Base-by-base conservation (phyloP, 2,113 vertebrate genomes). In the Neodontobutis hainanensis region DNA sequence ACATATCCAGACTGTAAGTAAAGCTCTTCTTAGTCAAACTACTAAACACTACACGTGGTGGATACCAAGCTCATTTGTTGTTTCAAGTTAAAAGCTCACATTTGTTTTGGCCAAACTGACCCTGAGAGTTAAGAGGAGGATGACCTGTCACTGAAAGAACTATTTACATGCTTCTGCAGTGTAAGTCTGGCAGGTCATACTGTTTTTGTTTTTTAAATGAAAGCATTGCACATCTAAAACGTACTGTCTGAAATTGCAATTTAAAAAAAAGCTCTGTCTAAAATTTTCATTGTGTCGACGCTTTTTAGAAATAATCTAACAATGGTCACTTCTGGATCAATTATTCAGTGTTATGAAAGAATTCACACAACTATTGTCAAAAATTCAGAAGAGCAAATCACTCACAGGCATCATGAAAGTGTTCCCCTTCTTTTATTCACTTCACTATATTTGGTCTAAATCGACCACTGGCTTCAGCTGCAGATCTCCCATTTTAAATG, bases 11-110 rank as follows among this genome's bases (percentile, higher is more conserved):
- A 61, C 65, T 53, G 61, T 36, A 55, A 55, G 46, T 51, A 6
- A 52, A 46, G 5, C 42, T 14, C n/a, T 43, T 12, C 74, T 57
- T 56, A 44, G 46, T 74, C 15, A 56, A 47, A 55, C 3, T n/a
- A 8, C 27, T 8, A 19, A 38, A 56, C 14, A 46, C 69, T 35
- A 16, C 49, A 53, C 50, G 11, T 49, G 50, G n/a, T 14, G 35
- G 34, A 36, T 8, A 40, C 19, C 19, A 27, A 27, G 19, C 1
- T 27, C 27, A 50, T 35, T 63, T 40, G 14, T 14, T 3, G 14
- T 49, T 60, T 12, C 64, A 75, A 59, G 14, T 70, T 27, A 6
- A 32, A 47, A 51, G 11, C 6, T 60, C 46, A 11, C 11, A 53
- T 53, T 48, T 44, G 64, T 56, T 59, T 35, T 15, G 38, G n/a